Evolutionary conservation across 1,140 invertebrate genomes (phyloP), one percentile per base, ranked within the genome.

Genomic region (Lordiphosa collinella): DNA sequence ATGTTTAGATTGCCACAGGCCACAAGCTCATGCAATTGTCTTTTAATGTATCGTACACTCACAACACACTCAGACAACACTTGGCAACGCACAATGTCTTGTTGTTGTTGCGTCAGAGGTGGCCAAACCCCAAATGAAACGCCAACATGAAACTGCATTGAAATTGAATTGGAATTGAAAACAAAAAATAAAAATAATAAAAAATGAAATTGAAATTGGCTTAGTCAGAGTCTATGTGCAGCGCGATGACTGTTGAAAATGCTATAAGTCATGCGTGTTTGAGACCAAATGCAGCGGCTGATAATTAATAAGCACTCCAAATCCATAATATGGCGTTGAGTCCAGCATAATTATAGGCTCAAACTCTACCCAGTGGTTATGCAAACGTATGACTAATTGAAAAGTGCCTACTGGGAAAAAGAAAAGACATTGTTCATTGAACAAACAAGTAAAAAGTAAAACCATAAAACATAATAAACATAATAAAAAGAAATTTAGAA

Each of bases 101-200:
- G 34, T 43, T 34, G 38, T 47, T 37, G 64, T 74, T 74, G 57
- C 70, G 71, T 74, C 71, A 73, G 60, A 64, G 41, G 57, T 25
- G 62, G 70, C 71, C 71, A 62, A 75, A 55, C 71, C 71, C 64
- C 54, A 51, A 58, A 44, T 13, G 8, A 36, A 41, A 52, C 59
- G 78, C 76, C 76, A 82, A 80, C 76, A 80, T 80, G 70, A 58
- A 65, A 80, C 60, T 67, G 70, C 75, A 80, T 67, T 75, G 66
- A 76, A 80, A 82, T 84, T 82, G 57, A 82, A 80, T 72, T 66
- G 52, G 54, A 78, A 76, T 67, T 82, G 58, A 60, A 69, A 68
- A n/a, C n/a, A n/a, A n/a, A n/a, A n/a, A n/a, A 52, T 62, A 11
- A 56, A 54, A 64, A 48, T 37, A 36, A 16, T 14, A 41, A 41